Conservation (phyloP, 2,888 invertebrate species). For the Tetramorium bicarinatum region DNA sequence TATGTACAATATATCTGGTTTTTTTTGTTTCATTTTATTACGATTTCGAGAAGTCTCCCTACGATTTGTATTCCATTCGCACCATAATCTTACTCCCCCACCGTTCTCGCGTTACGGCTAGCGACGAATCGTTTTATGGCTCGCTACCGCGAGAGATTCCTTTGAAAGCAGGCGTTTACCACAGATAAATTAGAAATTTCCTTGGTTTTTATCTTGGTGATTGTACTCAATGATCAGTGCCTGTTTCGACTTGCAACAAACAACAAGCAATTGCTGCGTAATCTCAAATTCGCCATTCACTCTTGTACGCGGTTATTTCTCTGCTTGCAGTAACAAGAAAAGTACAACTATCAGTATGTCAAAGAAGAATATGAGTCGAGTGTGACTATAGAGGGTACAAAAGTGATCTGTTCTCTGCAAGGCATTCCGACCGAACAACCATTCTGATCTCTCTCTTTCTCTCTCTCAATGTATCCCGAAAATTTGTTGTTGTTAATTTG, state of each 20-base stretch:
- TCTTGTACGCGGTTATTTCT: neutral
- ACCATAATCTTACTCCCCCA: conserved; percentile 71
- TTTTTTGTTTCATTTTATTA: conserved; percentile 78
- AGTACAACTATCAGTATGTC: conserved; percentile 26
- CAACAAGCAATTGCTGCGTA: conserved; percentile 56
- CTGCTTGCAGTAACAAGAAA: conserved; percentile 31
- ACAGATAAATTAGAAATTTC: conserved; percentile 53
- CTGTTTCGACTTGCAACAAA: conserved; percentile 49
- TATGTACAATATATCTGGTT: conserved; percentile 83
- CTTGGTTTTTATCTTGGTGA: conserved; percentile 36
- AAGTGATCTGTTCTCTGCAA: conserved; percentile 31
- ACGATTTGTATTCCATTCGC: conserved; percentile 75
- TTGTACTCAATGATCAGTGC: conserved; percentile 66
- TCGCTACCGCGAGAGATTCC: conserved; percentile 68
- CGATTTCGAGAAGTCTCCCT: conserved; percentile 74
- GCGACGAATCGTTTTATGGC: conserved; percentile 74
- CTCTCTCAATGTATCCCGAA: neutral
- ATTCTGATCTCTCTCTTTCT: neutral
- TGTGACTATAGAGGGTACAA: conserved; percentile 30
- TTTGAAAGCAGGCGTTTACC: conserved; percentile 47
- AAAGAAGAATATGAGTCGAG: conserved; percentile 35
- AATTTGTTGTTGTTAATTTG: neutral
- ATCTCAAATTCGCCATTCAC: conserved; percentile 41
- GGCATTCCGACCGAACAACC: neutral
- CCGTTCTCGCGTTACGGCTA: conserved; percentile 77